Conservation (phyloP, 92 coral and sea anemone genomes). For the Parazoanthus darwini region DNA sequence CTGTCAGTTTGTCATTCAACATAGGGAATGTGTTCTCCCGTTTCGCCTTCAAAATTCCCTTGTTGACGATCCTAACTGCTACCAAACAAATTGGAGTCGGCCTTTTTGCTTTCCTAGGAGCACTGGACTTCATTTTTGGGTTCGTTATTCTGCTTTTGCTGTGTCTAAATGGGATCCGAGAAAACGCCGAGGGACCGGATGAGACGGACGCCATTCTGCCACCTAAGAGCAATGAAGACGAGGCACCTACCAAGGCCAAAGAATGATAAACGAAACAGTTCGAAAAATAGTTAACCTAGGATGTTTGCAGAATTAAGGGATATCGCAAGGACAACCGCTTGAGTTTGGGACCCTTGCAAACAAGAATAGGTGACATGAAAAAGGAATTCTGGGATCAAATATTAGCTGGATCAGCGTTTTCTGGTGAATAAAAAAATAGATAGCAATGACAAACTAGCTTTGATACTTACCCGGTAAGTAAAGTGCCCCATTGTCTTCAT, state of each 20-base stretch:
- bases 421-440: no score
- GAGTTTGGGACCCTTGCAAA: no score
- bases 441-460: no score
- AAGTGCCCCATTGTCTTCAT: no score
- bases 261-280: background rate
- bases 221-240: background rate
- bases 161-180: constrained; percentile 1
- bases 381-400: no score
- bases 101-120: constrained; percentile 22
- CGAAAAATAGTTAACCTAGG: background rate
- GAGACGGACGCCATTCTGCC: constrained; percentile 43
- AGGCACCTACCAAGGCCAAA: background rate
- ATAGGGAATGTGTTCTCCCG: constrained; percentile 31
- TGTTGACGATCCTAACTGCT: constrained; percentile 20
- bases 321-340: no score
- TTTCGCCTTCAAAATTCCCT: constrained; percentile 34
- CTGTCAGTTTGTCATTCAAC: constrained; percentile 25
- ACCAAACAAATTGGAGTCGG: constrained; percentile 32
- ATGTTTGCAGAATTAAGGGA: no score
- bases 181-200: constrained; percentile 9
- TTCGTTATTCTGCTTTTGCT: constrained; percentile 25
- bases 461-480: no score
- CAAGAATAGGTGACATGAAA: no score
- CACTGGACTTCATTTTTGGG: constrained; percentile 19
- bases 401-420: no score